These are phyloP conservation scores for Horisme vitalbata DNA, from an alignment of 2,888 invertebrate species.

Conservation along the genomic window DNA sequence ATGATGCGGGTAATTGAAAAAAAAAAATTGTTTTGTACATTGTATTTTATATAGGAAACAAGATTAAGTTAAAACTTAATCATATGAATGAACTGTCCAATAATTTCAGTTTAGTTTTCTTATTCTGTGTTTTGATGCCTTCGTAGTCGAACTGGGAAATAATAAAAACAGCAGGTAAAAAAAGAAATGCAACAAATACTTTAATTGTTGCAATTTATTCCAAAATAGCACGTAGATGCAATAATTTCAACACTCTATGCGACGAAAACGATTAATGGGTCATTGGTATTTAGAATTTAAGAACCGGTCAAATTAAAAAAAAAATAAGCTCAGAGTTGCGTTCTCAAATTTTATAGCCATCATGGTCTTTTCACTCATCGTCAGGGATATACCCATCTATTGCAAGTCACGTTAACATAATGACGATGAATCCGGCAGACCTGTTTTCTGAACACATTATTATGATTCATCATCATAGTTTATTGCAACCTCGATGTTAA, in stretches of 20 bases:
- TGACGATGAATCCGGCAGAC: conserved; percentile 18
- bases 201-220: conserved; percentile 14
- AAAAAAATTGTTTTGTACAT: too few relatives aligned
- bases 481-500: neutral
- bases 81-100: too few relatives aligned
- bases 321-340: neutral
- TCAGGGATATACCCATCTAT: conserved; percentile 23
- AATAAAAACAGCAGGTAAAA: conserved; percentile 28
- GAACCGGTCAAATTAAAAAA: too few relatives aligned
- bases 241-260: conserved; percentile 11
- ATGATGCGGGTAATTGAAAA: too few relatives aligned
- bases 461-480: conserved; percentile 25
- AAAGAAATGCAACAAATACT: conserved; percentile 27
- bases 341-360: conserved; percentile 2
- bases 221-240: conserved; percentile 13
- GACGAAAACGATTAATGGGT: conserved; percentile 18
- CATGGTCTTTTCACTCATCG: conserved; percentile 8
- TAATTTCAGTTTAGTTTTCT: too few relatives aligned
- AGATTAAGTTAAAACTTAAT: too few relatives aligned
- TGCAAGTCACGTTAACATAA: conserved; percentile 36
- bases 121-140: too few relatives aligned
- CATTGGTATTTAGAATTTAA: conserved; percentile 24
- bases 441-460: conserved; percentile 4
- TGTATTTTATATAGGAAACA: too few relatives aligned
- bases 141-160: conserved; percentile 4